Percentiles rank a stretch among this genome's conserved stretches.
Conservation (phyloP, 2,797 vertebrate genomes). For the Oceanodroma leucorhoa region DNA sequence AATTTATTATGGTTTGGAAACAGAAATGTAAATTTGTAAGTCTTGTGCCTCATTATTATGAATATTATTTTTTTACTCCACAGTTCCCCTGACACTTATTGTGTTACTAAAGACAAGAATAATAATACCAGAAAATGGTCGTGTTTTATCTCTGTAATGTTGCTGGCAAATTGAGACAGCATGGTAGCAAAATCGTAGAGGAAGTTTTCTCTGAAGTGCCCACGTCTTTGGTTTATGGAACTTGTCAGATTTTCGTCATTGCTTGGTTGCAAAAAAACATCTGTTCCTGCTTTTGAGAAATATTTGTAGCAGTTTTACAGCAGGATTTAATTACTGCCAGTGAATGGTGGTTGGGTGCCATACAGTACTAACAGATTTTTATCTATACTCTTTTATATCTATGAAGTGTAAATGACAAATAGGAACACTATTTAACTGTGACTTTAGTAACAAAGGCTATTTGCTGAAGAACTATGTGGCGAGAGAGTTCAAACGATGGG, state of each 20-base stretch:
- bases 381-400: constrained; percentile 68
- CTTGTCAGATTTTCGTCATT: constrained; percentile 65
- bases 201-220: constrained; percentile 52
- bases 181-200: background rate
- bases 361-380: constrained; percentile 76
- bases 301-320: constrained; percentile 77
- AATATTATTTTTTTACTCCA: background rate
- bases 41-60: constrained; percentile 6
- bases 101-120: background rate
- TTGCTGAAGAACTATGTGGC: constrained; percentile 18
- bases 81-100: constrained; percentile 12
- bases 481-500: constrained; percentile 37
- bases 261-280: constrained; percentile 72
- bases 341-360: constrained; percentile 73
- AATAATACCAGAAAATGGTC: background rate
- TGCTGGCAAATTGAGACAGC: constrained; percentile 34
- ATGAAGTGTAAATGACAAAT: constrained; percentile 76
- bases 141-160: constrained; percentile 35
- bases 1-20: constrained; percentile 49
- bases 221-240: constrained; percentile 57
- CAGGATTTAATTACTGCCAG: constrained; percentile 79
- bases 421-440: constrained; percentile 27
- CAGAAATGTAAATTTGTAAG: constrained; percentile 46
- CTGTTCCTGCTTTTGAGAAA: constrained; percentile 78
- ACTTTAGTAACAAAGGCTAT: constrained; percentile 39